Percentiles rank a stretch among this genome's conserved stretches.
These are phyloP conservation scores for Acanthochromis polyacanthus DNA, from an alignment of 2,113 vertebrate species.

Conservation along the genomic window DNA sequence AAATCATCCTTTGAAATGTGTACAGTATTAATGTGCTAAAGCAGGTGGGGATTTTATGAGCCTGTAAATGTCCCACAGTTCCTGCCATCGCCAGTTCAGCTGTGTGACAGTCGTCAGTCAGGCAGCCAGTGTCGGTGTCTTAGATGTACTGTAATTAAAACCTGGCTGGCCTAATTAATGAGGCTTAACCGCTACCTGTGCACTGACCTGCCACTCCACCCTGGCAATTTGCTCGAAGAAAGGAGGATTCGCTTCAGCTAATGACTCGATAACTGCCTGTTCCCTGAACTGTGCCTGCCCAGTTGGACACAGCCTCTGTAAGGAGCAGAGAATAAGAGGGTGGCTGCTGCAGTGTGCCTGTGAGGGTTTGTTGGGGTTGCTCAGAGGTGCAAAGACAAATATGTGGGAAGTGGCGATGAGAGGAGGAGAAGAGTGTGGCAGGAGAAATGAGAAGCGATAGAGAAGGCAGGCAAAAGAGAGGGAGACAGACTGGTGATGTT, in stretches of 20 bases:
- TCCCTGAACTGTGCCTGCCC: constrained; percentile 10
- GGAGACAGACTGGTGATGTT: neutral
- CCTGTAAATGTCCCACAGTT: neutral
- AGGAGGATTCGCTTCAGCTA: constrained; percentile 19
- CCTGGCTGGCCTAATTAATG: constrained; percentile 63
- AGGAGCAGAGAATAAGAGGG: neutral
- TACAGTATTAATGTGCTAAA: neutral
- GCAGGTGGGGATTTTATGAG: neutral
- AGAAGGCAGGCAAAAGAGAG: neutral
- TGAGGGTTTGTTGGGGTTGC: constrained; percentile 3
- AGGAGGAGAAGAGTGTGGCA: neutral
- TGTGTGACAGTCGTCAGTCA: constrained; percentile 24
- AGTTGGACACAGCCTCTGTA: constrained; percentile 7
- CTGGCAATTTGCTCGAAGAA: constrained; percentile 14
- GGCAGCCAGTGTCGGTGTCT: constrained; percentile 4
- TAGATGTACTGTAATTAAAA: constrained; percentile 58
- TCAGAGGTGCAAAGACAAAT: neutral
- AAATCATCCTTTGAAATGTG: neutral
- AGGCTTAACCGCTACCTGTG: constrained; percentile 52
- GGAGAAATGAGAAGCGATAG: constrained; percentile 9
- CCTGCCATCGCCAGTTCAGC: neutral
- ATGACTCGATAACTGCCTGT: constrained; percentile 48
- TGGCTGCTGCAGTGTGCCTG: neutral
- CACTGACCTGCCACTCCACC: constrained; percentile 26
- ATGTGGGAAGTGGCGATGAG: constrained; percentile 11